phyloP scores from a whole-genome alignment of 2,113 vertebrate genomes.

The Aphelocoma coerulescens region DNA sequence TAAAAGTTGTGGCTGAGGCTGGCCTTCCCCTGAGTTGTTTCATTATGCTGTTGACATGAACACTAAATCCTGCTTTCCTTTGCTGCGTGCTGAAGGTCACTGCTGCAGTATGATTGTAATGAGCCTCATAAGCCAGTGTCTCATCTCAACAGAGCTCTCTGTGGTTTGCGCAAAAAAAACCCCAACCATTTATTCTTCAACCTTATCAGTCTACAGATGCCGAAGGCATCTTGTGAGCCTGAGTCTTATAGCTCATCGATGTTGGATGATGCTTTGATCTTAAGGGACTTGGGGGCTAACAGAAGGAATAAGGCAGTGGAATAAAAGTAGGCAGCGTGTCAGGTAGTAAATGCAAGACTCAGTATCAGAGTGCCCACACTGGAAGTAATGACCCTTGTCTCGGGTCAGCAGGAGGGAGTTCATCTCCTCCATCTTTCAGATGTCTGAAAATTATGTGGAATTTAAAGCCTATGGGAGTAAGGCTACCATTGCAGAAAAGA shows the following conservation, averaged over 20 bases:
- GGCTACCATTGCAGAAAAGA: not conserved
- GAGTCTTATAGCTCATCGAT: conserved; percentile 16
- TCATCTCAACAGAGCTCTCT: conserved; percentile 41
- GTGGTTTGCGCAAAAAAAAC: not conserved
- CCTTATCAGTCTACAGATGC: conserved; percentile 2
- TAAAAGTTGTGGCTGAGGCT: conserved; percentile 48
- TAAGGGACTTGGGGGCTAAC: not conserved
- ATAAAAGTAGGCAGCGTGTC: not conserved
- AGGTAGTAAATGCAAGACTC: not conserved
- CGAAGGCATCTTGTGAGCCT: not conserved
- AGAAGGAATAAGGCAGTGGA: not conserved
- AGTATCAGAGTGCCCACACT: not conserved
- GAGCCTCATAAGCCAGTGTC: conserved; percentile 48
- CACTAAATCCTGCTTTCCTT: conserved; percentile 66
- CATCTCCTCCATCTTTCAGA: not conserved
- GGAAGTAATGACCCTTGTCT: not conserved
- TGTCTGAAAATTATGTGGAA: not conserved
- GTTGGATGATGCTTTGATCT: not conserved
- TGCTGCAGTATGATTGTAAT: conserved; percentile 40
- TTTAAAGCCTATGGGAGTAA: not conserved
- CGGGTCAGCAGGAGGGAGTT: not conserved
- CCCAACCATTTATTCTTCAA: conserved; percentile 33
- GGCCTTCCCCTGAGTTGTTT: conserved; percentile 59
- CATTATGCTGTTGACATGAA: conserved; percentile 63
- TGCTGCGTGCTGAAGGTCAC: conserved; percentile 63